phyloP scores from a whole-genome alignment of 2,888 invertebrate genomes.

The Falcaria lacertinaria region DNA sequence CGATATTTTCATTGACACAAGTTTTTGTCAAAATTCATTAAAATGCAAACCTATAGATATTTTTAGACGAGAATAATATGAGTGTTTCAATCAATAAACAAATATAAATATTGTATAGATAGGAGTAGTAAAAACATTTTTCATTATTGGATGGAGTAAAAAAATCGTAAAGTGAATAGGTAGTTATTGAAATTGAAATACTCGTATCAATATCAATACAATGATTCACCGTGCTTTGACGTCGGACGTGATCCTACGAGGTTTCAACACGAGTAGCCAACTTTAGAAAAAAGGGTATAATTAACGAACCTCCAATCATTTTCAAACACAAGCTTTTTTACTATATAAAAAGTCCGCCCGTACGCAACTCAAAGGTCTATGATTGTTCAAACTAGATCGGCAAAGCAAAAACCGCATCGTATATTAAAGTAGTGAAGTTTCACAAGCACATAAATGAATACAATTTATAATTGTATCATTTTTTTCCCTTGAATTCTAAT shows the following conservation, averaged over 20 bases:
- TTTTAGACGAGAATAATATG: conserved; percentile 1
- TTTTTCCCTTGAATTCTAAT: too few species aligned
- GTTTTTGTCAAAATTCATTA: too few species aligned
- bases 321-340: background rate
- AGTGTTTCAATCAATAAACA: background rate
- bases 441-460: too few species aligned
- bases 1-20: too few species aligned
- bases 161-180: conserved; percentile 29
- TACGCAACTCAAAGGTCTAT: background rate
- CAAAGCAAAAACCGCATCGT: background rate
- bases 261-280: conserved; percentile 16
- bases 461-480: too few species aligned
- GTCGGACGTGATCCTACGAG: conserved; percentile 26
- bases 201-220: conserved; percentile 23
- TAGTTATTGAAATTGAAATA: conserved; percentile 33
- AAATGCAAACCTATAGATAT: background rate
- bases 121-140: background rate
- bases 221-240: conserved; percentile 30
- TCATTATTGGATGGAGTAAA: conserved; percentile 4
- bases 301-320: conserved; percentile 10
- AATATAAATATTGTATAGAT: background rate
- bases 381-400: background rate
- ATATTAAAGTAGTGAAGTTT: too few species aligned
- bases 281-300: conserved; percentile 20
- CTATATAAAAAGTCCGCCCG: background rate